phyloP scores from a whole-genome alignment of 2,888 invertebrate species.

The Marasmarcha lunaedactyla region DNA sequence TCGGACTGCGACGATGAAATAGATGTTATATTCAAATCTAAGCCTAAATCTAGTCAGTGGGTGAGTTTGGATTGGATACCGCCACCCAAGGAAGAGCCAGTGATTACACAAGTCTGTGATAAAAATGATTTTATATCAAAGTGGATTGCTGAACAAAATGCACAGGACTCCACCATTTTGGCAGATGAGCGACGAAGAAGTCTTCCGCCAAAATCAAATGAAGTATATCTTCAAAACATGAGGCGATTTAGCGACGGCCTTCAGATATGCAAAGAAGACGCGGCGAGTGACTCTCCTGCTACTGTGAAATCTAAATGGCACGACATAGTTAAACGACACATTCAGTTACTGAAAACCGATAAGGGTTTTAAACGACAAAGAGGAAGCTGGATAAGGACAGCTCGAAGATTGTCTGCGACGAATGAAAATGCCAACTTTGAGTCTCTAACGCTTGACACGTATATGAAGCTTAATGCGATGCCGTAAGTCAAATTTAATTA shows the following conservation, averaged over 20 bases:
- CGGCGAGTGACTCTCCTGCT: slow-evolving; percentile 62
- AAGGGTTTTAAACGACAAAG: slow-evolving; percentile 59
- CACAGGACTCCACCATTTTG: slow-evolving; percentile 48
- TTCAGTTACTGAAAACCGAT: slow-evolving; percentile 56
- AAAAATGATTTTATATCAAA: slow-evolving; percentile 67
- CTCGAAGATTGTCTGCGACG: slow-evolving; percentile 50
- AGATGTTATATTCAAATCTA: slow-evolving; percentile 68
- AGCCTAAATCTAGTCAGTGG: slow-evolving; percentile 71
- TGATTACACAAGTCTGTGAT: slow-evolving; percentile 64
- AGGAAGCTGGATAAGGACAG: slow-evolving; percentile 61
- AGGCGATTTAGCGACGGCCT: slow-evolving; percentile 62
- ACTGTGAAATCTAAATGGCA: slow-evolving; percentile 67
- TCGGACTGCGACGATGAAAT: slow-evolving; percentile 65
- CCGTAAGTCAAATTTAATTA: slow-evolving; percentile 43
- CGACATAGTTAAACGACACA: slow-evolving; percentile 61
- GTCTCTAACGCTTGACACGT: slow-evolving; percentile 41
- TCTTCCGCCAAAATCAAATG: slow-evolving; percentile 63
- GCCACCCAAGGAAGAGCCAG: slow-evolving; percentile 61
- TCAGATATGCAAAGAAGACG: slow-evolving; percentile 65
- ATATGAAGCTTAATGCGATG: slow-evolving; percentile 59
- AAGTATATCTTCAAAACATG: slow-evolving; percentile 60
- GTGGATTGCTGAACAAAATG: slow-evolving; percentile 67
- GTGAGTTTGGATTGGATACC: slow-evolving; percentile 68
- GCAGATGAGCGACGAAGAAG: slow-evolving; percentile 60
- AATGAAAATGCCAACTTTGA: slow-evolving; percentile 40